phyloP scores from a whole-genome alignment of 37 sponge, comb jelly and placozoan genomes.

The Ianthella basta region DNA sequence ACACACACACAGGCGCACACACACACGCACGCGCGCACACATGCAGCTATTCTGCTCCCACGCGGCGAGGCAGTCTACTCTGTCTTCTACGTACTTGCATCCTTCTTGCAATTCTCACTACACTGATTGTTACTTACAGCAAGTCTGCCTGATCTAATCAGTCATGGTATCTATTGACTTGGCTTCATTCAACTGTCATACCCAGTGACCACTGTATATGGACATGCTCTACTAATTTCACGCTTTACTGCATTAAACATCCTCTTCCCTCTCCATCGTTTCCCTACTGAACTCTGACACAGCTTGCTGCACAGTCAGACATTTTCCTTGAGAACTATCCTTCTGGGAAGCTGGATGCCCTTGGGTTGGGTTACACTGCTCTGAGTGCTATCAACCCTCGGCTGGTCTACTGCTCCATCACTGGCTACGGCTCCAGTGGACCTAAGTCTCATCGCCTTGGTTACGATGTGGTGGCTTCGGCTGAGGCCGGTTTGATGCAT shows the following conservation, averaged over 20 bases:
- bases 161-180: too few species aligned
- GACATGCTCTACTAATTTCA: too few species aligned
- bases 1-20: too few species aligned
- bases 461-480: conserved; percentile 78
- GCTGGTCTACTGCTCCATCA: conserved; percentile 78
- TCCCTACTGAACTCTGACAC: neutral
- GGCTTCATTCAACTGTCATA: too few species aligned
- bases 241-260: neutral
- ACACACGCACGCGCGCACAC: neutral
- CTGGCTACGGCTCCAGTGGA: conserved; percentile 78
- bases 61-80: too few species aligned
- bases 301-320: conserved; percentile 59
- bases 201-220: too few species aligned
- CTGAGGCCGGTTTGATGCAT: conserved; percentile 71
- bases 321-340: conserved; percentile 73
- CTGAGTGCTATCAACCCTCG: conserved; percentile 34
- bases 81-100: too few species aligned
- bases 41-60: too few species aligned
- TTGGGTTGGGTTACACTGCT: conserved; percentile 53
- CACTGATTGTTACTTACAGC: too few species aligned
- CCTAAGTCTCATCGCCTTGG: conserved; percentile 67
- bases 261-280: neutral
- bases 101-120: too few species aligned
- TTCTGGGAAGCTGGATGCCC: conserved; percentile 72
- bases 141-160: too few species aligned